Evolutionary conservation across 2,888 invertebrate species (phyloP), one percentile per base, ranked within the genome.

Genomic region (Spodoptera picta): DNA sequence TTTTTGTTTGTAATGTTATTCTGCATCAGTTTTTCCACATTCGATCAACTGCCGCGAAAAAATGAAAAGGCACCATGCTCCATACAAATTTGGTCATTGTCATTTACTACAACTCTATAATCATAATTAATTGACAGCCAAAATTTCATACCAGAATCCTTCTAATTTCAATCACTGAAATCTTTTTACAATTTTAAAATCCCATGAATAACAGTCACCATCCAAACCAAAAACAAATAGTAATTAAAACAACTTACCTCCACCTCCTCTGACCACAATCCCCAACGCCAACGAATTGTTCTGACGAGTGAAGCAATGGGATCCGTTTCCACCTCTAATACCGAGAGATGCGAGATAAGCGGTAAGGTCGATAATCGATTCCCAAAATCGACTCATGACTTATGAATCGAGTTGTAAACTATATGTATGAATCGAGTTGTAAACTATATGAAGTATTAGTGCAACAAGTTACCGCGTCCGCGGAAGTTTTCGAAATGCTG

Each of bases 391-490:
- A 3, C 1, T 36, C 36, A 36, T 36, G 24, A 19, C 55, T 51
- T 69, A 14, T 9, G 24, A 4, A 10, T 1, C 9, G 14, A 1
- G 4, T 36, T 9, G 9, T 7, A 2, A 7, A 7, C n/a, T 24
- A 24, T n/a, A 47, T 56, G 0, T 69, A 14, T 9, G 24, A 4
- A 10, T 1, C 9, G 14, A 1, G 4, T 36, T 9, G 9, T 7
- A 2, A 7, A 7, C n/a, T 24, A 24, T n/a, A 47, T 56, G 0
- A 10, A 6, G 7, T 12, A 19, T 14, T n/a, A 36, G 36, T 41
- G 69, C 63, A 67, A 67, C 70, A 69, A 63, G 70, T 51, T 0
- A 19, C 4, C 41, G n/a, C 14, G 43, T 7, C 55, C 23, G 46
- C 14, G 63, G 14, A 41, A 27, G 49, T 50, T 69, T 3, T 11